Conservation (phyloP, 2,113 vertebrate species). For the Ictidomys tridecemlineatus region DNA sequence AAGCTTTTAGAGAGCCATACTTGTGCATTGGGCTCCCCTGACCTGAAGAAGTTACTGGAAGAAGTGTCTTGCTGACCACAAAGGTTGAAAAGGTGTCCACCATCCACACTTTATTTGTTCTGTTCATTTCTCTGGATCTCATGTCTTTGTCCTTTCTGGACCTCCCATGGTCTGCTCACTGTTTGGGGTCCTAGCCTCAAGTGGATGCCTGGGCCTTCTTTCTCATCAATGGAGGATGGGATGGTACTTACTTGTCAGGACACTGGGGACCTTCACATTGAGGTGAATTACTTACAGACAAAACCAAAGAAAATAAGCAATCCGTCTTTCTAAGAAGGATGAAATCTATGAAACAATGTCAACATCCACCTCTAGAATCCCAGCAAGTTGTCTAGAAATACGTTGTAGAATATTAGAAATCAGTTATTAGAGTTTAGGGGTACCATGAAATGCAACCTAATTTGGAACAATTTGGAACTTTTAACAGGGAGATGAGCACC, state of each 20-base stretch:
- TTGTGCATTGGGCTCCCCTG: background rate
- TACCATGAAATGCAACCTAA: background rate
- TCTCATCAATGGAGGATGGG: background rate
- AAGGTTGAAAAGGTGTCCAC: background rate
- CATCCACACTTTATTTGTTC: background rate
- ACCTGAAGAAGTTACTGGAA: background rate
- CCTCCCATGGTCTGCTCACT: background rate
- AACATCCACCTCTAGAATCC: background rate
- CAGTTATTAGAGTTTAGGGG: background rate
- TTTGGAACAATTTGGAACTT: background rate
- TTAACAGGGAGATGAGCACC: background rate
- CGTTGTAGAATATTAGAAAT: background rate
- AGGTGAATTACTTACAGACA: background rate
- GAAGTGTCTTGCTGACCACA: background rate
- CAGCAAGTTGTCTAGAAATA: background rate
- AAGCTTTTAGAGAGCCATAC: background rate
- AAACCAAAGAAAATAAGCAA: background rate
- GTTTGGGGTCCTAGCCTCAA: background rate
- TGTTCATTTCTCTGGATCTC: background rate
- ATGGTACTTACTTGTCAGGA: background rate
- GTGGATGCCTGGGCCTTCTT: background rate
- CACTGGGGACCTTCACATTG: background rate
- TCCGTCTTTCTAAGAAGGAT: background rate
- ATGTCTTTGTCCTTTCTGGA: background rate
- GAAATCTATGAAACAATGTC: background rate